Evolutionary conservation across 2,888 invertebrate genomes (phyloP).

Genomic region (Mimachlamys varia): DNA sequence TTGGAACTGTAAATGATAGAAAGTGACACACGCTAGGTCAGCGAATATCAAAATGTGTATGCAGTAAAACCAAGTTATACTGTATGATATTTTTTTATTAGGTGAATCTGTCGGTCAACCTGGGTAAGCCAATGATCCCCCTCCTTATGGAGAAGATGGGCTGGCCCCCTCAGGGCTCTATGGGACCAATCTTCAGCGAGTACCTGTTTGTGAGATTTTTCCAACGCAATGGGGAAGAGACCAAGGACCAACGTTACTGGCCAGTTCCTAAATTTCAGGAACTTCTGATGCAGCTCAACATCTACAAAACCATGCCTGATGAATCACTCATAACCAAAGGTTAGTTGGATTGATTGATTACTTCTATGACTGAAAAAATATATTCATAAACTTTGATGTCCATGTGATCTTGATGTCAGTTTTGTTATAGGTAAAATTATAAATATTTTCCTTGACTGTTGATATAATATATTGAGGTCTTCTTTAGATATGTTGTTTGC

Average conservation of each 20-base stretch:
- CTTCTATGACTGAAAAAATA: too few relatives aligned
- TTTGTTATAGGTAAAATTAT: too few relatives aligned
- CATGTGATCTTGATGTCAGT: too few relatives aligned
- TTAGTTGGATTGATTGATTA: slow-evolving; percentile 42
- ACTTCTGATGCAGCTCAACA: slow-evolving; percentile 77
- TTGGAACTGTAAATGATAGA: too few relatives aligned
- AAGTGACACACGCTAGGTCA: too few relatives aligned
- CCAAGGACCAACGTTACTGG: slow-evolving; percentile 73
- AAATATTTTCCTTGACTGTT: too few relatives aligned
- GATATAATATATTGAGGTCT: too few relatives aligned
- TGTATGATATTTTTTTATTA: slow-evolving; percentile 51
- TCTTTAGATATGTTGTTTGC: too few relatives aligned
- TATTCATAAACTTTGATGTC: too few relatives aligned
- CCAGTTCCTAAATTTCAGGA: slow-evolving; percentile 76
- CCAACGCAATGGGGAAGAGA: slow-evolving; percentile 67
- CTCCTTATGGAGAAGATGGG: slow-evolving; percentile 77
- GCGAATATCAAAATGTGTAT: too few relatives aligned
- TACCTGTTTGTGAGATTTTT: slow-evolving; percentile 78
- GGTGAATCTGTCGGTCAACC: slow-evolving; percentile 76
- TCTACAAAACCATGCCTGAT: slow-evolving; percentile 69
- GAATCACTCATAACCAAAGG: slow-evolving; percentile 62
- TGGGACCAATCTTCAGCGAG: slow-evolving; percentile 80
- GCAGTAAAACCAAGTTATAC: too few relatives aligned
- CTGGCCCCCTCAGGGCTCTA: slow-evolving; percentile 80
- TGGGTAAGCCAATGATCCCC: slow-evolving; percentile 78